phyloP scores from a whole-genome alignment of 2,797 vertebrate species.

The Cirrhinus molitorella region DNA sequence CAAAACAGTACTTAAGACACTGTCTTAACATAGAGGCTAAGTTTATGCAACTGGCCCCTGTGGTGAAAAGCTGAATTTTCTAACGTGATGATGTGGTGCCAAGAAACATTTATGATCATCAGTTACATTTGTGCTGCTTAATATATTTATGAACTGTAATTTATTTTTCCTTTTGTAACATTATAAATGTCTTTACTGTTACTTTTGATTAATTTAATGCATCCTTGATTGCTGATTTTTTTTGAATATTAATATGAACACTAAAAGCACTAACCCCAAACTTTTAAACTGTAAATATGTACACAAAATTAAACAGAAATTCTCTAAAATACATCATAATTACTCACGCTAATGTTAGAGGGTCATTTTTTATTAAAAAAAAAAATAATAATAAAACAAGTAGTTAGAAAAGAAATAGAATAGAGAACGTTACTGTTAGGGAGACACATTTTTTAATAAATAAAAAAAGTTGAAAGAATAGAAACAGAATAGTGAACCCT shows the following conservation, averaged over 20 bases:
- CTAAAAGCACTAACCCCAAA: not conserved
- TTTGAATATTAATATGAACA: too few relatives aligned
- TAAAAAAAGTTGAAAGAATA: not conserved
- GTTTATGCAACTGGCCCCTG: too few relatives aligned
- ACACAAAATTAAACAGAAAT: too few relatives aligned
- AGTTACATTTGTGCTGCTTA: not conserved
- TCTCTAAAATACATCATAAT: too few relatives aligned
- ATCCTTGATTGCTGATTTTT: not conserved
- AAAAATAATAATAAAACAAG: not conserved
- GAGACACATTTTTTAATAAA: not conserved
- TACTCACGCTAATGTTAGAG: too few relatives aligned
- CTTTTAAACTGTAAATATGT: not conserved
- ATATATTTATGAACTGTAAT: not conserved
- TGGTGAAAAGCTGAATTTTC: not conserved
- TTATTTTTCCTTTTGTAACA: not conserved
- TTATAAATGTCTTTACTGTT: not conserved
- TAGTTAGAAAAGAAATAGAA: not conserved
- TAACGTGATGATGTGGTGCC: too few relatives aligned
- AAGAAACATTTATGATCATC: too few relatives aligned
- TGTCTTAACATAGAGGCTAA: too few relatives aligned
- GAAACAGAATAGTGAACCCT: not conserved
- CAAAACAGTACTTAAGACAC: too few relatives aligned
- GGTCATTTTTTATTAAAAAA: too few relatives aligned
- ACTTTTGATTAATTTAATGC: not conserved
- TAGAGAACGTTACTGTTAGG: too few relatives aligned